Evolutionary conservation across 2,888 invertebrate genomes (phyloP).

Genomic region (Theodoxus fluviatilis): DNA sequence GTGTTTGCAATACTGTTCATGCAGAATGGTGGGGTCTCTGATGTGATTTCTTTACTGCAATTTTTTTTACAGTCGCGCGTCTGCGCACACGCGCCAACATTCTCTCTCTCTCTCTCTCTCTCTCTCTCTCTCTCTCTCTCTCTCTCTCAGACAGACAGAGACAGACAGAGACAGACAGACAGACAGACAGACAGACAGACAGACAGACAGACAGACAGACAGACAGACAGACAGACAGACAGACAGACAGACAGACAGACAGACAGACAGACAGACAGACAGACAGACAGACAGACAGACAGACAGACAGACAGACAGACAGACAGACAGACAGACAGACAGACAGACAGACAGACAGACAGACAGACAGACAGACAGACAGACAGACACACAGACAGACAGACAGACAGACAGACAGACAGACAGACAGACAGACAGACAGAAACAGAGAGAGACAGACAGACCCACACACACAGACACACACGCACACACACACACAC

Average conservation of each 20-base stretch:
- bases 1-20: neutral
- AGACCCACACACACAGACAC: neutral
- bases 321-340: slow-evolving; percentile 7
- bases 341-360: neutral
- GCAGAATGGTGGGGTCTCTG: neutral
- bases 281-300: neutral
- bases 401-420: neutral
- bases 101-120: slow-evolving; percentile 16
- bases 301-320: slow-evolving; percentile 21
- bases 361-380: neutral
- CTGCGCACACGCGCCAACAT: neutral
- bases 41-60: neutral
- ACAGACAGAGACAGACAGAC: neutral
- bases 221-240: slow-evolving; percentile 15
- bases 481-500: slow-evolving; percentile 1
- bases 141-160: neutral
- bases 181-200: neutral
- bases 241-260: neutral
- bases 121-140: slow-evolving; percentile 10
- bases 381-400: neutral
- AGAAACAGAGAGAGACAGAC: neutral
- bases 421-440: slow-evolving; percentile 11
- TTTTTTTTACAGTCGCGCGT: neutral
- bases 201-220: neutral
- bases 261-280: slow-evolving; percentile 1